A percentile compares a stretch with the other conserved stretches of the same genome.
Conservation (phyloP, 2,113 vertebrate species). For the Mesoclemmys tuberculata region DNA sequence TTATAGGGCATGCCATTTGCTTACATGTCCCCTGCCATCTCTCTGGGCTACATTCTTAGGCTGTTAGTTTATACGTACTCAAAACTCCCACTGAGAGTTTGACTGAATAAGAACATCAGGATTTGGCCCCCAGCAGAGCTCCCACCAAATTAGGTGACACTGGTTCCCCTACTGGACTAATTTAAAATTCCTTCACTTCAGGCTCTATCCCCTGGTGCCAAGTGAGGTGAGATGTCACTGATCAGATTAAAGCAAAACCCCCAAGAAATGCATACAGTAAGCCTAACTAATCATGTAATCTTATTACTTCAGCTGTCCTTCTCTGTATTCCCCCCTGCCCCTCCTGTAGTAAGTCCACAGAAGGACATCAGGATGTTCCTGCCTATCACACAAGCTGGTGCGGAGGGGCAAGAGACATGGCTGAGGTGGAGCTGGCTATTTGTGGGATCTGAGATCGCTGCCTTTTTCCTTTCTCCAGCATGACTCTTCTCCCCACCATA, state of each 20-base stretch:
- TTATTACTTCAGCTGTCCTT: neutral
- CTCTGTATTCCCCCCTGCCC: neutral
- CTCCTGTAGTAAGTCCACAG: neutral
- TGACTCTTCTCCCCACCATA: neutral
- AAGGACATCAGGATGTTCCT: neutral
- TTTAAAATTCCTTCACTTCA: neutral
- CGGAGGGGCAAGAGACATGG: neutral
- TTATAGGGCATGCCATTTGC: neutral
- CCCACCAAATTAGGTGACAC: rapidly evolving
- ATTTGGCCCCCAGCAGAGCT: neutral
- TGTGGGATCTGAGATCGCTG: neutral
- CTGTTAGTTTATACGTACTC: neutral
- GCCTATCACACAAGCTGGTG: neutral
- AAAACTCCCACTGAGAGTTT: neutral
- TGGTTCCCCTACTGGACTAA: rapidly evolving
- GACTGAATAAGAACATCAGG: neutral
- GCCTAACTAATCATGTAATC: neutral
- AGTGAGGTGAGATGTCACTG: neutral
- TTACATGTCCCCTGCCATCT: neutral
- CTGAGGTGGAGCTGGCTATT: neutral
- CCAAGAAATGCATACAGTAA: neutral
- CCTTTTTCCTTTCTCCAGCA: neutral
- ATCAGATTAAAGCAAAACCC: neutral
- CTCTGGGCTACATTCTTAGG: neutral
- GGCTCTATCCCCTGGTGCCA: neutral